Evolutionary conservation across 1,140 invertebrate genomes (phyloP), one percentile per base, ranked within the genome.

Genomic region (Colletes latitarsis): DNA sequence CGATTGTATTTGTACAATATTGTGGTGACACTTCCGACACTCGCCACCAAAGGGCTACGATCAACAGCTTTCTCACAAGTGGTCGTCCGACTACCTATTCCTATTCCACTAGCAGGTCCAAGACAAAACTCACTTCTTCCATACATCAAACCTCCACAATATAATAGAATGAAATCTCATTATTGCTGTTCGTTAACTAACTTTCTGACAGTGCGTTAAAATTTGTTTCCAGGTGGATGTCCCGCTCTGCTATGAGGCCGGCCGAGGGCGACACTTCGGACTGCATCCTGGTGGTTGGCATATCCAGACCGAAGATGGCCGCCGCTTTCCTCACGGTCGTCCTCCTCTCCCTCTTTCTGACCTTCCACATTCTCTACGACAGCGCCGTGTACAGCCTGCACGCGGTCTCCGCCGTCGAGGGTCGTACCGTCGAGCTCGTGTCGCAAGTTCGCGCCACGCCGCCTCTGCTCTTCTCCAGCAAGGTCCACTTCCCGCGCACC

Each of bases 331-430:
- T 97, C 77, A 96, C 96, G 78, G 95, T 97, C 84, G 96, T 96
- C 92, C 94, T 97, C 77, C 94, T 97, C 70, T 97, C 96, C 15
- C 94, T 97, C 58, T 97, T 97, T 92, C 95, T 97, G 88, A 97
- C 96, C 70, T 96, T 97, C 92, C 96, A 97, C 91, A 95, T 97
- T 74, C 95, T 97, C 58, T 97, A 97, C 93, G 96, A 97, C 92
- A 96, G 96, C 90, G 96, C 96, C n/a, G 94, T 97, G 15, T 96
- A 96, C 91, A 96, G 96, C 89, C 94, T 97, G 75, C 96, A 96
- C 90, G 94, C 95, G n/a, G 93, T 91, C 8, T 89, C 90, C 10
- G 89, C 88, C 43, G 88, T 90, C 53, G 92, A 90, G 58, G 86
- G 87, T 6, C 84, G 87, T 46, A 85, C 89, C 67, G 89, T 85